Evolutionary conservation across 2,797 vertebrate species (phyloP).

Genomic region (Rhynchotus rufescens): DNA sequence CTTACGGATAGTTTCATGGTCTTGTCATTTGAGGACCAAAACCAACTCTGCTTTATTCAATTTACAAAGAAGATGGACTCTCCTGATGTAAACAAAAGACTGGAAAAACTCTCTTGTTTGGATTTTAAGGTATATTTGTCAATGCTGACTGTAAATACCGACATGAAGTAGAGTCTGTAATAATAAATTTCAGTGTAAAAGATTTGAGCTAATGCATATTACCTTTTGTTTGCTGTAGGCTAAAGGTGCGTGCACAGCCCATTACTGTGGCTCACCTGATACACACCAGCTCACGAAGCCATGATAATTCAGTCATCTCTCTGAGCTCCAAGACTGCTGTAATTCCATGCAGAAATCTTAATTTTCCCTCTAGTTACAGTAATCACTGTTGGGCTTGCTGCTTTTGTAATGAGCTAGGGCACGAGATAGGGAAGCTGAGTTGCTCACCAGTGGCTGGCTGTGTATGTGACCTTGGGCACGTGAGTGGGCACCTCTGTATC

Average conservation of each 20-base stretch:
- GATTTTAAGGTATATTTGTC: slow-evolving; percentile 90
- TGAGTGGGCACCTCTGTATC: neutral
- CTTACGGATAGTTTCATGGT: slow-evolving; percentile 91
- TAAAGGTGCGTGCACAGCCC: neutral
- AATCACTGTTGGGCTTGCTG: neutral
- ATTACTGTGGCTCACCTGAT: neutral
- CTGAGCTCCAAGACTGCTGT: neutral
- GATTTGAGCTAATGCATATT: slow-evolving; percentile 17
- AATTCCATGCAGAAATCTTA: slow-evolving; percentile 14
- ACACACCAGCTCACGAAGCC: neutral
- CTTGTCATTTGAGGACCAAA: slow-evolving; percentile 91
- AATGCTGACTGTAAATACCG: neutral
- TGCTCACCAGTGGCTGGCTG: neutral
- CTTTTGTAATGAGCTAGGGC: neutral
- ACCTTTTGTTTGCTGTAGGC: slow-evolving; percentile 31
- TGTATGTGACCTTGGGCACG: neutral
- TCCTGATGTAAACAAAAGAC: slow-evolving; percentile 81
- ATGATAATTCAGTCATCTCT: neutral
- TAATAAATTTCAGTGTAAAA: slow-evolving; percentile 29
- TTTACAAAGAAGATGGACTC: slow-evolving; percentile 88
- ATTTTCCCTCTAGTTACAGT: slow-evolving; percentile 5
- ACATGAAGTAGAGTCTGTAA: slow-evolving; percentile 43
- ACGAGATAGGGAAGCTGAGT: neutral
- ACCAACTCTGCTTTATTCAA: slow-evolving; percentile 90
- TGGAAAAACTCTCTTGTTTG: slow-evolving; percentile 91